These are phyloP conservation scores for Fragum sueziense DNA, from an alignment of 2,888 invertebrate species.

Conservation along the genomic window DNA sequence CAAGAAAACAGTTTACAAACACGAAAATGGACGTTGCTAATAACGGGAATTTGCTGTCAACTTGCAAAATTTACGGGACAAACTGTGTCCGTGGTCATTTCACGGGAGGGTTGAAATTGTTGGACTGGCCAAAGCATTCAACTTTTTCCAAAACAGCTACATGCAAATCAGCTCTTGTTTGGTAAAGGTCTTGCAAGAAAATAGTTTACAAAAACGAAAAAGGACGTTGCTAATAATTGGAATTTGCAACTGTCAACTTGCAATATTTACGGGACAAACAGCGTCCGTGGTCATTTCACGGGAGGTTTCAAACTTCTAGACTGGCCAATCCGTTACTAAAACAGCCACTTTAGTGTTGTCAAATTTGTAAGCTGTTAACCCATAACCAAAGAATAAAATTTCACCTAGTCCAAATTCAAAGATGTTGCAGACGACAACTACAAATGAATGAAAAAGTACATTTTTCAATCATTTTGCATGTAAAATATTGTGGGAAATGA, in stretches of 20 bases:
- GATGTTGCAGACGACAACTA: too few relatives aligned
- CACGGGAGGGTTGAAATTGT: neutral
- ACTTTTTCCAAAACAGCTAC: neutral
- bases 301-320: neutral
- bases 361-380: neutral
- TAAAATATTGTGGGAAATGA: too few relatives aligned
- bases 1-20: neutral
- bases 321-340: neutral
- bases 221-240: too few relatives aligned
- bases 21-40: neutral
- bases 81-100: neutral
- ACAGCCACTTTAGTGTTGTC: neutral
- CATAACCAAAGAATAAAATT: too few relatives aligned
- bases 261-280: neutral
- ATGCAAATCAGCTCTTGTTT: neutral
- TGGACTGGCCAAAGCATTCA: neutral
- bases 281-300: neutral
- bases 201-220: neutral
- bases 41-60: neutral
- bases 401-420: too few relatives aligned
- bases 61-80: neutral
- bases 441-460: too few relatives aligned
- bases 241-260: too few relatives aligned
- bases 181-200: neutral
- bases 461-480: too few relatives aligned